phyloP scores from a whole-genome alignment of 2,888 invertebrate genomes.

The Bibio marci region DNA sequence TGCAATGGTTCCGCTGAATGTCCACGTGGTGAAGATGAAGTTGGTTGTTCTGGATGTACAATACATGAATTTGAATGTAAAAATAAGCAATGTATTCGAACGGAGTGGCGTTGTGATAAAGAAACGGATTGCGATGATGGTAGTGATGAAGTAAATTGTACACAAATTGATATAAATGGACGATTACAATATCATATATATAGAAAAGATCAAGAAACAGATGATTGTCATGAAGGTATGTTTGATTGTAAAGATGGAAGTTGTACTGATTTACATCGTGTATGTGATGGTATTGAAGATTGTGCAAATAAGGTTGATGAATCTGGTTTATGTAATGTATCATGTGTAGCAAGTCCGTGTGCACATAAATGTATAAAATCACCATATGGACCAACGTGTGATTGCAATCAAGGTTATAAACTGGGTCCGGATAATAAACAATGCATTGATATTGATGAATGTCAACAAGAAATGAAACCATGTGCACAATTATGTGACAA shows the following conservation, averaged over 20 bases:
- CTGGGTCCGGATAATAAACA: constrained; percentile 32
- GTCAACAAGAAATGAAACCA: constrained; percentile 30
- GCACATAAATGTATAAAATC: constrained; percentile 41
- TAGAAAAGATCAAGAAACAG: not conserved
- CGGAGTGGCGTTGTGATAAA: constrained; percentile 40
- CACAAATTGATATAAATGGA: constrained; percentile 13
- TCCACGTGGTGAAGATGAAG: constrained; percentile 54
- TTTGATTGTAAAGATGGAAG: constrained; percentile 41
- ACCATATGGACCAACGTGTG: constrained; percentile 48
- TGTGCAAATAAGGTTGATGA: constrained; percentile 59
- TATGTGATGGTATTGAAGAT: constrained; percentile 44
- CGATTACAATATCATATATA: too few species aligned
- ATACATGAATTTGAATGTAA: constrained; percentile 46
- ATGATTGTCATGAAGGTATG: constrained; percentile 21
- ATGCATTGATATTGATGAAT: constrained; percentile 60
- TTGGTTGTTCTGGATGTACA: constrained; percentile 37
- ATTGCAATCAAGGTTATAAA: constrained; percentile 41
- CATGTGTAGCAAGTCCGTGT: constrained; percentile 28
- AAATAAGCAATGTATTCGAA: constrained; percentile 43
- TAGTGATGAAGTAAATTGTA: constrained; percentile 51
- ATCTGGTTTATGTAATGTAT: constrained; percentile 39
- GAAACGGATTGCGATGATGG: constrained; percentile 50
- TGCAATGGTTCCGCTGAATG: constrained; percentile 53
- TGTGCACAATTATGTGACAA: constrained; percentile 44
- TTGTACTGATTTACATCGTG: constrained; percentile 43